Evolutionary conservation across 2,797 vertebrate species (phyloP), one percentile per base, ranked within the genome.

Genomic region (Chiroxiphia lanceolata): DNA sequence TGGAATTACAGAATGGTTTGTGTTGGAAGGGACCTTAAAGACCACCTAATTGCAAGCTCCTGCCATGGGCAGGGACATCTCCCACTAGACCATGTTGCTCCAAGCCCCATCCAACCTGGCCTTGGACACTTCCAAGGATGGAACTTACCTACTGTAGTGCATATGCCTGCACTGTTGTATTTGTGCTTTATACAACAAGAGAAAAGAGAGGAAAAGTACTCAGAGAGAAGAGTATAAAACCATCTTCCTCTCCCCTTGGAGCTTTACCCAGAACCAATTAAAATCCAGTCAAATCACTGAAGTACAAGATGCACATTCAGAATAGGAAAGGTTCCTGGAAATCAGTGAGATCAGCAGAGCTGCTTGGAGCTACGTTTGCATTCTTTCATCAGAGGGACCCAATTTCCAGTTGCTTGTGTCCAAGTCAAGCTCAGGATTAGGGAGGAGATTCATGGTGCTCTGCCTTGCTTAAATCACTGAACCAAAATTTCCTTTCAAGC

Each of bases 11-110:
- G 16, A 38, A 4, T 26, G 13, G 26, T 16, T 67, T 56, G 27
- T 42, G 11, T n/a, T 47, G 63, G 45, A 53, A 53, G 15, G 17
- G 21, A 59, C 9, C 2, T 47, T 23, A 47, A 84, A 78, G 18
- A 3, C 45, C 17, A n/a, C 6, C 0, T 0, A 4, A 3, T 59
- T 4, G 38, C 15, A 34, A 14, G n/a, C 10, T 31, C 6, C 36
- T 60, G 21, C 47, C 19, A 3, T 15, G 33, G 33, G 2, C 42
- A 50, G 36, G 23, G 33, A 38, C 36, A 60, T 25, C 36, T 60
- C 2, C 56, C 56, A 25, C 27, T 3, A 15, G 3, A 36, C 48
- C 51, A 45, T 20, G 3, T 1, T 51, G 20, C 38, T 78, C 87
- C 29, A 26, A 59, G 7, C 29, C 26, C 57, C 0, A 0, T 65